Conservation (phyloP, 2,113 vertebrate species). For the Seriola quinqueradiata region DNA sequence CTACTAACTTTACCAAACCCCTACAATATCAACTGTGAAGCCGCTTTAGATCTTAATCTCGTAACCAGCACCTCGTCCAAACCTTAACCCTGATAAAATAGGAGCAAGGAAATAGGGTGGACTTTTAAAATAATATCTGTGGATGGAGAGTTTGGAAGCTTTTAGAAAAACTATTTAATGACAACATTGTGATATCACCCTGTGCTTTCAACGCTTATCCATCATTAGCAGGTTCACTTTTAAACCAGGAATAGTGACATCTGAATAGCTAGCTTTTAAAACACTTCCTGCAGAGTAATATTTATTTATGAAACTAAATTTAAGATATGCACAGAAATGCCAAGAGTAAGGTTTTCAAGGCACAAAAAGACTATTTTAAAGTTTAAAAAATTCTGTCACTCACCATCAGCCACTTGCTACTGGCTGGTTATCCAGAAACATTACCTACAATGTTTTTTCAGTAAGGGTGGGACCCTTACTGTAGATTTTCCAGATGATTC, state of each 20-base stretch:
- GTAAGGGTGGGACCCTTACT: neutral
- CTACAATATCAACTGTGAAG: neutral
- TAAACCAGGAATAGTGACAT: neutral
- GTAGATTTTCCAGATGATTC: neutral
- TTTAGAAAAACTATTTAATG: neutral
- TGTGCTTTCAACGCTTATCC: neutral
- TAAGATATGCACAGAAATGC: neutral
- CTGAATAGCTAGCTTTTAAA: neutral
- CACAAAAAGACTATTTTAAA: neutral
- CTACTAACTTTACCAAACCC: neutral
- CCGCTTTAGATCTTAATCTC: neutral
- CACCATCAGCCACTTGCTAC: neutral
- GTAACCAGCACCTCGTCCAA: neutral
- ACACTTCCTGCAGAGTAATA: neutral
- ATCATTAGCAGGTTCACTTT: conserved; percentile 1
- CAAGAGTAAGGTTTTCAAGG: neutral
- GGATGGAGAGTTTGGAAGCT: neutral
- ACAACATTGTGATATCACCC: neutral
- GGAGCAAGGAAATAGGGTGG: neutral
- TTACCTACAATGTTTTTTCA: neutral
- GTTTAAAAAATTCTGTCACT: neutral
- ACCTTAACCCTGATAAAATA: neutral
- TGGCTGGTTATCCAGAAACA: conserved; percentile 12
- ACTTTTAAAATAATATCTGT: neutral
- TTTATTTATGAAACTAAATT: neutral